These are phyloP conservation scores for Drosophila anomalipes DNA, from an alignment of 2,888 invertebrate species.

Conservation along the genomic window DNA sequence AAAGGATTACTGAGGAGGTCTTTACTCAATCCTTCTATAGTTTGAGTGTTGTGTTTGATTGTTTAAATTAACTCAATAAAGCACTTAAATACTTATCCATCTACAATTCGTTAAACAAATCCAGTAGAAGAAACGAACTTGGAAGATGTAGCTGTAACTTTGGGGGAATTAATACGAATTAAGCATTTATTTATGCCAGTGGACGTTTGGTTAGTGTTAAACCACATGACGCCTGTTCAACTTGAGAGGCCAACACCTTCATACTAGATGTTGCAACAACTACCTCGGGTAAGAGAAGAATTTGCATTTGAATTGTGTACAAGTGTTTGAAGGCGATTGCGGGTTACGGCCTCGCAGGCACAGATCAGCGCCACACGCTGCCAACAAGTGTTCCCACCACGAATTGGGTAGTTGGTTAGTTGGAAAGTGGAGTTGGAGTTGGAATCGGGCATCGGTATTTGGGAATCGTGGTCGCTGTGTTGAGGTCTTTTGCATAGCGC, in stretches of 20 bases:
- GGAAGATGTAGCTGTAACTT: not conserved
- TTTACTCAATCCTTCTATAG: not conserved
- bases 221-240: conserved; percentile 14
- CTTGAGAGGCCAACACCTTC: conserved; percentile 15
- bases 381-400: conserved; percentile 71
- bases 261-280: conserved; percentile 7
- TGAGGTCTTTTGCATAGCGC: conserved; percentile 72
- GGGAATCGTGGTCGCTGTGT: conserved; percentile 52
- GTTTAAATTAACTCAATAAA: not conserved
- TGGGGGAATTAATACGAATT: not conserved
- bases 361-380: conserved; percentile 75
- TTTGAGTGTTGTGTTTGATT: not conserved
- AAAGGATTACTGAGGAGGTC: not conserved
- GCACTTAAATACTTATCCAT: not conserved
- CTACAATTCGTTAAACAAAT: not conserved
- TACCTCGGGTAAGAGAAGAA: conserved; percentile 19
- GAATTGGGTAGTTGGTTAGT: not conserved
- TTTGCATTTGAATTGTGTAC: conserved; percentile 73
- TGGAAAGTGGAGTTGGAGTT: not conserved
- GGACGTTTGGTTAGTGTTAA: not conserved
- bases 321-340: conserved; percentile 27
- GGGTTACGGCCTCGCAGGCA: conserved; percentile 37
- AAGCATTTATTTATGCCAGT: not conserved
- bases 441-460: not conserved
- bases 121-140: not conserved